These are phyloP conservation scores for Dicaeum eximium DNA, from an alignment of 2,113 vertebrate genomes.

Conservation along the genomic window DNA sequence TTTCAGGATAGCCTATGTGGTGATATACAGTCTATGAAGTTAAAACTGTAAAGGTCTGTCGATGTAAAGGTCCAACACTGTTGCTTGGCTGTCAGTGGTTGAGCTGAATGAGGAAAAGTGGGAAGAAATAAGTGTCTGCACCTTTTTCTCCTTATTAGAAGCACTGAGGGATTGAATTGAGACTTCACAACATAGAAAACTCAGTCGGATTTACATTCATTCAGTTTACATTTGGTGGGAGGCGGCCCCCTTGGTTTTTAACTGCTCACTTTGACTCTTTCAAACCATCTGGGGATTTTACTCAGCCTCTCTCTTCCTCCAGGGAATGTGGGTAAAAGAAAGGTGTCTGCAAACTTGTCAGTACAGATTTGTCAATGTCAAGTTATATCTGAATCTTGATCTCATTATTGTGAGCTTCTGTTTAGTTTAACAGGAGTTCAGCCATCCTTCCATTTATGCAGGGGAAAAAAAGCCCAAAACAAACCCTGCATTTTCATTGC, in stretches of 20 bases:
- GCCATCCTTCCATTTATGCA: not conserved
- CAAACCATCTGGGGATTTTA: not conserved
- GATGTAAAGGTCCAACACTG: not conserved
- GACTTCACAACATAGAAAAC: not conserved
- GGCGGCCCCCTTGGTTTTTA: not conserved
- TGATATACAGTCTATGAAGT: not conserved
- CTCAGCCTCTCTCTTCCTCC: not conserved
- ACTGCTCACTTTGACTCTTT: not conserved
- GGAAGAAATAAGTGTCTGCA: not conserved
- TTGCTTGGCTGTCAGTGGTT: not conserved
- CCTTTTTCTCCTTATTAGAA: not conserved
- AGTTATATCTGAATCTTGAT: not conserved
- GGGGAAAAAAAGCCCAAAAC: not conserved
- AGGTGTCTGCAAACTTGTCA: not conserved
- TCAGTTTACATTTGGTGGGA: not conserved
- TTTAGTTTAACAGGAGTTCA: not conserved
- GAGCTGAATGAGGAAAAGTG: not conserved
- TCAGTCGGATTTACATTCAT: not conserved
- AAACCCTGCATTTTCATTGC: not conserved
- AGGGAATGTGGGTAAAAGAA: not conserved
- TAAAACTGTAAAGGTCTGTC: not conserved
- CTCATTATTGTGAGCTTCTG: not conserved
- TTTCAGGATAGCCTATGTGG: not conserved
- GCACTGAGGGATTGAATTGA: not conserved
- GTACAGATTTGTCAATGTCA: not conserved